A percentile compares a stretch with the other conserved stretches of the same genome.
Conservation (phyloP, 1,140 invertebrate genomes). For the Aphis craccivora region DNA sequence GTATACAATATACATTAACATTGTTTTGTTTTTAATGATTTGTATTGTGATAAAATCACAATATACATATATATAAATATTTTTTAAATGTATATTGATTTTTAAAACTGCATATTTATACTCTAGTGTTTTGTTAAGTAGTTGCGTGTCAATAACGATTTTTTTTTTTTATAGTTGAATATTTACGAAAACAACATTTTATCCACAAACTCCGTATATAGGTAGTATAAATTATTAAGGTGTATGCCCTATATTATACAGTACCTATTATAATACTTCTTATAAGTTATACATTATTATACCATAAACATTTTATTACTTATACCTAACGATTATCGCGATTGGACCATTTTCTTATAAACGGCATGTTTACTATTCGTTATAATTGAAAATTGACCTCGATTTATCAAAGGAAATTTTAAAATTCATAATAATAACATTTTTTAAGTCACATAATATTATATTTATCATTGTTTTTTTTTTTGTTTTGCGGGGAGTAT, state of each 20-base stretch:
- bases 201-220: not conserved
- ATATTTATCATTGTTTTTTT: not conserved
- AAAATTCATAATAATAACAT: not conserved
- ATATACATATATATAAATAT: not conserved
- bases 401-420: not conserved
- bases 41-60: no score
- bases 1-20: no score
- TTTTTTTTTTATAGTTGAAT: no score
- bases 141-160: conserved; percentile 41
- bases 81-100: conserved; percentile 14
- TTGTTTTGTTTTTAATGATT: no score
- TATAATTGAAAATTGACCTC: not conserved
- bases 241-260: not conserved
- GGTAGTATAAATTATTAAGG: not conserved
- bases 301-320: not conserved
- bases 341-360: not conserved
- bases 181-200: conserved; percentile 24
- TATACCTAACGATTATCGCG: not conserved
- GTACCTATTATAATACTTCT: not conserved
- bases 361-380: not conserved
- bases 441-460: not conserved
- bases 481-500: not conserved
- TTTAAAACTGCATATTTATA: not conserved
- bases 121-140: not conserved
- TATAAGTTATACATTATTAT: not conserved